Conservation (phyloP, 2,888 invertebrate genomes). For the Colostygia pectinataria region DNA sequence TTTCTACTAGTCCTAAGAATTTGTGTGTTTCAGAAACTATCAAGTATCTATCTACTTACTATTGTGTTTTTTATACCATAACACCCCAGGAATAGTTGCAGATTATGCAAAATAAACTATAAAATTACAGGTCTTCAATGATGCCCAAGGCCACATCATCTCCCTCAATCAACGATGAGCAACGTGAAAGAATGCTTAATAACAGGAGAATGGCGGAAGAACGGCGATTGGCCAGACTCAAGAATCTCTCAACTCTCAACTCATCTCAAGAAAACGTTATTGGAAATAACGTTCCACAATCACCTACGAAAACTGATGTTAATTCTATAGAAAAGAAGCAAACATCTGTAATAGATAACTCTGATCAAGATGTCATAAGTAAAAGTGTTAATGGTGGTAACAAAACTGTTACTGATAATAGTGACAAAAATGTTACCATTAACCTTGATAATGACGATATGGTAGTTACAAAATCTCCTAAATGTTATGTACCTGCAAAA, state of each 20-base stretch:
- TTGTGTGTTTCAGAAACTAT: too few species aligned
- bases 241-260: too few species aligned
- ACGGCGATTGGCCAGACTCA: conserved; percentile 80
- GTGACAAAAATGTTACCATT: conserved; percentile 7
- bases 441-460: conserved; percentile 10
- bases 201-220: conserved; percentile 87
- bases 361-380: conserved; percentile 37
- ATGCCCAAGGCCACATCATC: conserved; percentile 73
- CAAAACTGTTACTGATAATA: conserved; percentile 32
- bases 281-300: background rate
- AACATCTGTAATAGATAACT: conserved; percentile 28
- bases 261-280: conserved; percentile 21
- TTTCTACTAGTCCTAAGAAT: too few species aligned
- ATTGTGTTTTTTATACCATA: too few species aligned
- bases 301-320: background rate
- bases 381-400: conserved; percentile 31
- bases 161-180: conserved; percentile 82
- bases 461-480: conserved; percentile 7
- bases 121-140: conserved; percentile 56
- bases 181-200: conserved; percentile 86
- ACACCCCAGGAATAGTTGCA: too few species aligned
- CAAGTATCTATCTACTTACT: too few species aligned
- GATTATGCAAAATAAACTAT: too few species aligned
- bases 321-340: conserved; percentile 8
- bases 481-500: conserved; percentile 9